Evolutionary conservation across 2,888 invertebrate genomes (phyloP), one percentile per base, ranked within the genome.

Genomic region (Listrodromus nycthemerus): DNA sequence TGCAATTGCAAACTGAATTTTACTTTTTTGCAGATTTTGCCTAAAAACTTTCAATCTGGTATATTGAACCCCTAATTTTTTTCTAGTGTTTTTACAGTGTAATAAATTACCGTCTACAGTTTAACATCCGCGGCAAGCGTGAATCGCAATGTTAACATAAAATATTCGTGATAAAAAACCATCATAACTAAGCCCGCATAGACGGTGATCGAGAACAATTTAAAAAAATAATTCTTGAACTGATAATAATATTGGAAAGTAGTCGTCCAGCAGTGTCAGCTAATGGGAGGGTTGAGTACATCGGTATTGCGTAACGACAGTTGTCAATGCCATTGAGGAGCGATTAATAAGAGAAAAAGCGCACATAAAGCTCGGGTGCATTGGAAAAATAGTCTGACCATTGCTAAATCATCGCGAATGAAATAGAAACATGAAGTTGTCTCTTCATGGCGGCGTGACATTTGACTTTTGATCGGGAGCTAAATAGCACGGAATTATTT

Each of bases 401-500:
- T 52, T 69, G 33, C 27, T 67, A 27, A 76, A 69, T 69, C 45
- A 76, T 74, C 13, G 50, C 8, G 50, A 79, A 71, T 55, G 21
- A 69, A 69, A 55, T n/a, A 82, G 76, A 83, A 82, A 86, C 84
- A 83, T 83, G 85, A 88, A 88, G 84, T 86, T 85, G 87, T 79
- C 87, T 82, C 82, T 85, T 71, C 77, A 87, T 85, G 86, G 86
- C 83, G 79, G 89, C 91, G 86, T 91, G 91, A 92, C 89, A 91
- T 90, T 91, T 88, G 84, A 89, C 80, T 90, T 90, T 89, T 85
- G 74, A 82, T 73, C 71, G 61, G 0, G 69, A 63, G 41, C 55
- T 27, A 66, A 78, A 83, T 79, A 82, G 37, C 65, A 75, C 48
- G 48, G 19, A 6, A 73, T 71, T 19, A 77, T 80, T 84, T 61